These are phyloP conservation scores for Cranoglanis bouderius DNA, from an alignment of 2,113 vertebrate species.

Conservation along the genomic window DNA sequence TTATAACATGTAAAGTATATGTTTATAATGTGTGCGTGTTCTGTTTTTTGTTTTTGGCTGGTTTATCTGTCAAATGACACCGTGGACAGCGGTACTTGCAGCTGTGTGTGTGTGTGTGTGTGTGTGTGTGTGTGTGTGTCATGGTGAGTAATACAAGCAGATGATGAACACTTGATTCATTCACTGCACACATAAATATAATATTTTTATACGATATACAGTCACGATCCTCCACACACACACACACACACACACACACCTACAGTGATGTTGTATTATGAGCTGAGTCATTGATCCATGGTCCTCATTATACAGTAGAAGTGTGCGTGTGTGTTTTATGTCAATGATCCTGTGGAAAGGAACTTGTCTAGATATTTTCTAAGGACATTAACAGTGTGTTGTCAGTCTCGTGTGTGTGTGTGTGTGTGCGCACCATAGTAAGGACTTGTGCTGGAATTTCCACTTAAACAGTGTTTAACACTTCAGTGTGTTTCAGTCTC, in stretches of 20 bases:
- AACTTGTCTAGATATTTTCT: neutral
- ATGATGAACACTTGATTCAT: constrained; percentile 5
- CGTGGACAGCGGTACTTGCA: neutral
- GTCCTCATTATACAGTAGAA: neutral
- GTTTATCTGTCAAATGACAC: constrained; percentile 28
- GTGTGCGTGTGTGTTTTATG: neutral
- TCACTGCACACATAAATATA: neutral
- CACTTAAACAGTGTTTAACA: neutral
- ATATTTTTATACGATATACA: neutral
- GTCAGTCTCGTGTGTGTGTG: neutral
- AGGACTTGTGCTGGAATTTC: neutral
- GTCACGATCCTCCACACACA: neutral
- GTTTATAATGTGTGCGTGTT: neutral
- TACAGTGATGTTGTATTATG: no score
- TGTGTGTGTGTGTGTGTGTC: constrained; percentile 5
- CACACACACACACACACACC: neutral
- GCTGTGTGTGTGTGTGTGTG: neutral
- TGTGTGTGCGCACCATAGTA: neutral
- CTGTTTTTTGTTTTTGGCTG: neutral
- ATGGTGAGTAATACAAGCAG: constrained; percentile 32
- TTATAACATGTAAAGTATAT: neutral
- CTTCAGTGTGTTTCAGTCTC: neutral
- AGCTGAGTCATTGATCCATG: neutral
- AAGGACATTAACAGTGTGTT: neutral
- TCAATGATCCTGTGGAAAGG: neutral